Evolutionary conservation across 2,888 invertebrate species (phyloP), one percentile per base, ranked within the genome.

Genomic region (Azorinus chamasolen): DNA sequence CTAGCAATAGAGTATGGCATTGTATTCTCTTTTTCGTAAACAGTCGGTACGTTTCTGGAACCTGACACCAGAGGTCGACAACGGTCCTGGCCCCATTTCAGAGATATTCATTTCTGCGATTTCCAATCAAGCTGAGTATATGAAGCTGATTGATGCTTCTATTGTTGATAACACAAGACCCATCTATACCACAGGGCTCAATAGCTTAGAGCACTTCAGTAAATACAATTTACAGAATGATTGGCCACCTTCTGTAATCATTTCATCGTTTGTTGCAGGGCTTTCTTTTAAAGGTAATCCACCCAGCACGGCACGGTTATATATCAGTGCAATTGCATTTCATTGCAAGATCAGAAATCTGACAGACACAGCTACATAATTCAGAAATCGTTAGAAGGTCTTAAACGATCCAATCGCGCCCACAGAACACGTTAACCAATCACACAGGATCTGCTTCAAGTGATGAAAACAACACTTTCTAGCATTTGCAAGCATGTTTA

Each of bases 401-500:
- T 24, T 8, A 45, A 46, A 45, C 20, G 46, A 32, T 22, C 14
- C 20, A 6, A 25, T 53, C 24, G 20, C n/a, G n/a, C n/a, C n/a
- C n/a, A n/a, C n/a, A n/a, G n/a, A n/a, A n/a, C n/a, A n/a, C n/a
- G n/a, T n/a, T n/a, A n/a, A n/a, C 58, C 59, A 59, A 46, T 46
- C 14, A 25, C 45, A 14, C 14, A 46, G 6, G 20, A 20, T 16
- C n/a, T 45, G 25, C 20, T 45, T n/a, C 25, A 45, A 18, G 25
- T 24, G 27, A 59, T 45, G 22, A 8, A 25, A 18, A 45, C 24
- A 18, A 45, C 18, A 5, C 20, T 77, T 22, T 37, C 62, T 6
- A 22, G 3, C 18, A 45, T 77, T 18, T 72, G 77, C 27, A 46
- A 8, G 6, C 58, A 48, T 22, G 16, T 14, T 2, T 76, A 62